Percentiles rank a stretch among this genome's conserved stretches.
phyloP scores from a whole-genome alignment of 2,113 vertebrate species.

The Hylia prasina region DNA sequence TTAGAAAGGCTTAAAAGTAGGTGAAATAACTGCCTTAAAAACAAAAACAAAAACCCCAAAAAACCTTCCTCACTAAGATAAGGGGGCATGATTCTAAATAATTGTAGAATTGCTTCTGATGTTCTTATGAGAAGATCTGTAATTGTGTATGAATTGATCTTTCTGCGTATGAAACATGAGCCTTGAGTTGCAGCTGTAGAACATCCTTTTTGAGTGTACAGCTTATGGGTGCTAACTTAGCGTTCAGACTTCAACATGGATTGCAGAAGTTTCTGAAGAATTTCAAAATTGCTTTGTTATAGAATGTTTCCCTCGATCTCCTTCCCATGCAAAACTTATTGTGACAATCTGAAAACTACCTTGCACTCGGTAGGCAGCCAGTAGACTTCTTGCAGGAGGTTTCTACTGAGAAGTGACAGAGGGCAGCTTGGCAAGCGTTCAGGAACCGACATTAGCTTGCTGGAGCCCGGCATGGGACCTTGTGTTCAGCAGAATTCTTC shows the following conservation, averaged over 20 bases:
- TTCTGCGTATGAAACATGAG: not conserved
- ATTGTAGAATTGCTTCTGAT: not conserved
- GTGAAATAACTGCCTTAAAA: not conserved
- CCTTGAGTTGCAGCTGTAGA: not conserved
- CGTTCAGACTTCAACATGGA: not conserved
- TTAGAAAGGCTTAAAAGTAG: not conserved
- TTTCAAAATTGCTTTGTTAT: not conserved
- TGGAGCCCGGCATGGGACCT: slow-evolving; percentile 91
- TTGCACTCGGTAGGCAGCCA: slow-evolving; percentile 75
- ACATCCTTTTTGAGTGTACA: not conserved
- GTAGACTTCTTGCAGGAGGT: slow-evolving; percentile 75
- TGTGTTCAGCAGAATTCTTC: slow-evolving; percentile 97
- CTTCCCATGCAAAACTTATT: slow-evolving; percentile 13
- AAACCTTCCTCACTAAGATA: not conserved
- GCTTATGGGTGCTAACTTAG: not conserved
- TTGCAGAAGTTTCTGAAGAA: not conserved
- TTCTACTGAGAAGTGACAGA: slow-evolving; percentile 81
- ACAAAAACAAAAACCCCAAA: not conserved
- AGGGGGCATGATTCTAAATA: not conserved
- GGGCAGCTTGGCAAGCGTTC: slow-evolving; percentile 90
- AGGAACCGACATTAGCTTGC: slow-evolving; percentile 82
- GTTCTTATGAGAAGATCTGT: not conserved
- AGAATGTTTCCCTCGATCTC: not conserved
- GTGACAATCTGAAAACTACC: slow-evolving; percentile 82
- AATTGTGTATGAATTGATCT: not conserved